Base-by-base conservation (phyloP, 2,888 invertebrate species). In the Nomada goodeniana region DNA sequence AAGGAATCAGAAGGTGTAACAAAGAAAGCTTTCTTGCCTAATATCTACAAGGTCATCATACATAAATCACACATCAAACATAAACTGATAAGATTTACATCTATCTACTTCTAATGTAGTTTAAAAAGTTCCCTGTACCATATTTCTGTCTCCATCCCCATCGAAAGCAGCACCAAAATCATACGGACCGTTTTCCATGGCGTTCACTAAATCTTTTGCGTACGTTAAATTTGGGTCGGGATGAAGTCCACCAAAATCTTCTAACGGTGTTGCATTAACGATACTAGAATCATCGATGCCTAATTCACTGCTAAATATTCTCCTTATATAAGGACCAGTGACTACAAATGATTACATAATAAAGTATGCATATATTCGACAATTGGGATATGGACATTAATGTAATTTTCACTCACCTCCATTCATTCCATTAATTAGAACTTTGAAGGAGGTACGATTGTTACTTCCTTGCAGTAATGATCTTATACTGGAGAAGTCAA, bases 151-250 rank as follows among this genome's bases (percentile, higher is more conserved):
- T 82, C 99, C 99, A 94, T 99, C 99, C 0, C 99, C 99, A 95
- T 99, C 99, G 93, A 99, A 99, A 26, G 99, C 99, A 0, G 98
- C 99, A 13, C 99, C 99, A 89, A 98, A 95, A 91, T 96, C 96
- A 91, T 96, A 96, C 15, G 90, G 85, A 73, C 97, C 96, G 75
- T 93, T 93, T 87, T 93, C 94, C 90, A 95, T 95, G 91, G 93
- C 95, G 90, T 94, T 95, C 89, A 98, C 97, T 73, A 98, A 95
- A 90, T 96, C 96, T 85, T 95, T 95, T 70, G 97, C 98, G 93
- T 98, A 98, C 0, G 97, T 97, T 77, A 98, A 95, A 95, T 99
- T 99, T 26, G 99, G 99, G 95, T 99, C 99, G 0, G 99, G 99
- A 94, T 98, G 98, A 79, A 97, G 95, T 52, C 99, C 99, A 2